Percentiles rank a stretch among this genome's conserved stretches.
Conservation (phyloP, 2,797 vertebrate genomes). For the Loris lydekkerianus region DNA sequence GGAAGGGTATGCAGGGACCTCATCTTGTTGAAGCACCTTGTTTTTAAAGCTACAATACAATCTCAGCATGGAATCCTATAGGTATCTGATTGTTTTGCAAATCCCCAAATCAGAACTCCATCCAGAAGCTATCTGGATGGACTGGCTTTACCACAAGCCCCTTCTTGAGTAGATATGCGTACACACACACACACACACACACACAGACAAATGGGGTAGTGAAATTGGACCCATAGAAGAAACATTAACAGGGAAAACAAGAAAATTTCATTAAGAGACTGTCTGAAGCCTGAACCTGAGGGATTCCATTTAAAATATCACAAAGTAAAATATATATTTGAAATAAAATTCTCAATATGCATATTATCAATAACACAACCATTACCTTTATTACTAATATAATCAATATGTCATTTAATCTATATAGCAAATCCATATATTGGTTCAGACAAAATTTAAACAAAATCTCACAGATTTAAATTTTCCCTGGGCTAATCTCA, state of each 20-base stretch:
- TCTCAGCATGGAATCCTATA: not conserved
- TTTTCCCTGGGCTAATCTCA: constrained; percentile 62
- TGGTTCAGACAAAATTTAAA: not conserved
- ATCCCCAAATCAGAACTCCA: constrained; percentile 16
- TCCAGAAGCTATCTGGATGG: not conserved
- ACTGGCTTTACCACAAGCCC: not conserved
- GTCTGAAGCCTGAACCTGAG: not conserved
- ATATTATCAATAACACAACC: constrained; percentile 45
- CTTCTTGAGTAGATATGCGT: not conserved
- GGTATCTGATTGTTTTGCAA: constrained; percentile 9
- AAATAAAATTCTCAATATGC: constrained; percentile 14
- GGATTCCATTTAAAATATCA: not conserved
- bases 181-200: not conserved
- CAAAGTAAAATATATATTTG: not conserved
- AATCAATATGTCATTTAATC: constrained; percentile 1
- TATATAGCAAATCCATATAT: constrained; percentile 34
- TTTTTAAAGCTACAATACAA: not conserved
- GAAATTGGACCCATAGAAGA: not conserved
- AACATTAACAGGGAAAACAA: not conserved
- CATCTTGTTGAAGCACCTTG: not conserved
- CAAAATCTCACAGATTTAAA: constrained; percentile 53
- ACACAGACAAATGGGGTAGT: not conserved
- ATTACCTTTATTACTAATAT: not conserved
- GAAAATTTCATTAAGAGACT: constrained; percentile 1
- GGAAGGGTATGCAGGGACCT: not conserved